Base-by-base conservation (phyloP, 2,113 vertebrate genomes). In the Eleginops maclovinus region DNA sequence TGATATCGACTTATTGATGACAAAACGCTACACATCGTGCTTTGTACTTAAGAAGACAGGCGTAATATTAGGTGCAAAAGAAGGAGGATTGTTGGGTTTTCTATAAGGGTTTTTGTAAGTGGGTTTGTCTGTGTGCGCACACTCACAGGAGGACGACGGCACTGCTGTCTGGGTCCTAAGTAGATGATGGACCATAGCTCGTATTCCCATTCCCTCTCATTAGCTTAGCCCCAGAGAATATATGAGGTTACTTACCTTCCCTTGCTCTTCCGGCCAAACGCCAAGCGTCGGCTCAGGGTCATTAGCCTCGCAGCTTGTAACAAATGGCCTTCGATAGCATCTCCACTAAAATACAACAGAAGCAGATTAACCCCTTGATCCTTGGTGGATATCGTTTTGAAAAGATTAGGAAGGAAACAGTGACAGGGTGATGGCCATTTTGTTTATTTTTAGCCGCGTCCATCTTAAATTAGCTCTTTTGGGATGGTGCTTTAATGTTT, bases 321-420 rank as follows among this genome's bases (percentile, higher is more conserved):
- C 91, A 93, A 95, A 94, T 91, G 90, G 88, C 88, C 85, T 89
- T 86, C 82, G 88, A 93, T 94, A 93, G 91, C 87, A 93, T 94
- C 91, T 82, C 81, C 9, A 85, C 80, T 88, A 79, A 89, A 90
- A 88, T 86, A 87, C 87, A 91, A 87, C 86, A 77, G 76, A 64
- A 85, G 89, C 79, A 85, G 78, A 93, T 93, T 93, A 94, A 94
- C 91, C 87, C 90, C 87, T 69, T 75, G 73, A 85, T 83, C 81
- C 31, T 70, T 66, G 65, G 81, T 86, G 82, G 75, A 78, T 81
- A 83, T 67, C 80, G 82, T 67, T 83, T 86, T 89, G 75, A 72
- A 76, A 75, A 73, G 19, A 61, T 66, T 53, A 77, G 56, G 36
- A 58, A 47, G 65, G 43, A 75, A 80, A 47, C 28, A 15, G 53